These are phyloP conservation scores for Nautilus pompilius DNA, from an alignment of 1,140 invertebrate species.

Conservation along the genomic window DNA sequence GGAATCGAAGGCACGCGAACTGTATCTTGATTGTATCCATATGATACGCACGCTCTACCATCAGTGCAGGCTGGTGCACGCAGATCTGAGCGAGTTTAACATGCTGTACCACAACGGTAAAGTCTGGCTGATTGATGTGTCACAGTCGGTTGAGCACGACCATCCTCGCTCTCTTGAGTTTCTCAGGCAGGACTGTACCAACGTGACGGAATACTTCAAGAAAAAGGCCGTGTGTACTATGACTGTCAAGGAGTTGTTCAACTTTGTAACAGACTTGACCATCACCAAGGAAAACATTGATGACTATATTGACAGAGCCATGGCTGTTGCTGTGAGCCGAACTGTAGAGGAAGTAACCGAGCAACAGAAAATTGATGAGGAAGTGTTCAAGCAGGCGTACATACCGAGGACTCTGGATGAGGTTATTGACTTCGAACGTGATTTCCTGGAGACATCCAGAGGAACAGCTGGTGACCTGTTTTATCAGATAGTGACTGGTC, in stretches of 20 bases:
- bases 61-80: conserved; percentile 90
- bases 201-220: conserved; percentile 90
- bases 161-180: conserved; percentile 94
- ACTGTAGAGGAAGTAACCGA: conserved; percentile 43
- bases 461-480: conserved; percentile 62
- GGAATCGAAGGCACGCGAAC: conserved; percentile 57
- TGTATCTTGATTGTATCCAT: conserved; percentile 87
- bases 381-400: conserved; percentile 82
- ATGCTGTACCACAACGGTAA: conserved; percentile 79
- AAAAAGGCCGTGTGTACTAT: conserved; percentile 85
- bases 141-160: conserved; percentile 96
- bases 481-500: conserved; percentile 80
- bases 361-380: conserved; percentile 55
- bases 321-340: conserved; percentile 44
- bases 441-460: conserved; percentile 62
- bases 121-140: conserved; percentile 93
- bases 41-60: conserved; percentile 93
- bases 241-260: conserved; percentile 87
- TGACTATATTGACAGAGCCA: conserved; percentile 61
- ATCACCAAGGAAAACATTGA: conserved; percentile 74
- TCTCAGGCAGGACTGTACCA: conserved; percentile 89
- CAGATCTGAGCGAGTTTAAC: conserved; percentile 97
- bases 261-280: conserved; percentile 89
- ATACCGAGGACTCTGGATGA: conserved; percentile 93
- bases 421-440: conserved; percentile 85